Evolutionary conservation across 2,113 vertebrate species (phyloP), one percentile per base, ranked within the genome.

Genomic region (Nematolebias whitei): DNA sequence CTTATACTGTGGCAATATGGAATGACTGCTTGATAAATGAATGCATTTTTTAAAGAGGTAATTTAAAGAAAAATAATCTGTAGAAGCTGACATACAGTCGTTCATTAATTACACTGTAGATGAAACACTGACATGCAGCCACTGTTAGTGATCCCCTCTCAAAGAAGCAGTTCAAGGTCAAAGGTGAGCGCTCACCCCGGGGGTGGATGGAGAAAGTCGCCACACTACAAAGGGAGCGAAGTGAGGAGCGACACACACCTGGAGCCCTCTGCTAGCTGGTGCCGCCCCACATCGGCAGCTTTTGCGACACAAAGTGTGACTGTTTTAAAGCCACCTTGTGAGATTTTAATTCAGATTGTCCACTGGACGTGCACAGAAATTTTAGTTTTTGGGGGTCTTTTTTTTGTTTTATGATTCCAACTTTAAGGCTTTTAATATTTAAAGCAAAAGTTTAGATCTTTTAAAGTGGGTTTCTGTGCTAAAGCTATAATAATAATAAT

Each of bases 171-270:
- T 79, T 44, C 12, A 12, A 69, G 85, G 86, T 89, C 73, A 49
- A 60, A 85, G 89, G 86, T 89, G 67, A 87, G 43, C 79, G 26
- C 76, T 79, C 71, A 60, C 78, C 86, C 72, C 86, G 39, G 74
- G 78, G 78, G 69, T 80, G 74, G 77, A 85, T 22, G 68, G 74
- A 83, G 81, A 71, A 74, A 85, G 77, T 86, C 82, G 84, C 83
- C 82, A 73, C 63, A 73, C 62, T 78, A 88, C 85, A 89, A 83
- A 87, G 85, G 70, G 63, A 70, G 7, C 64, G 64, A 68, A 76
- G 70, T n/a, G 59, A 78, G 63, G 62, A 73, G 68, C 67, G 47
- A 65, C 69, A 54, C 58, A 57, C 89, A 88, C 74, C 78, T 84
- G 80, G 79, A 87, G 64, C 57, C 58, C 62, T 57, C 52, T 3